Conservation (phyloP, 2,113 vertebrate species). For the Thoracochromis brauschi region DNA sequence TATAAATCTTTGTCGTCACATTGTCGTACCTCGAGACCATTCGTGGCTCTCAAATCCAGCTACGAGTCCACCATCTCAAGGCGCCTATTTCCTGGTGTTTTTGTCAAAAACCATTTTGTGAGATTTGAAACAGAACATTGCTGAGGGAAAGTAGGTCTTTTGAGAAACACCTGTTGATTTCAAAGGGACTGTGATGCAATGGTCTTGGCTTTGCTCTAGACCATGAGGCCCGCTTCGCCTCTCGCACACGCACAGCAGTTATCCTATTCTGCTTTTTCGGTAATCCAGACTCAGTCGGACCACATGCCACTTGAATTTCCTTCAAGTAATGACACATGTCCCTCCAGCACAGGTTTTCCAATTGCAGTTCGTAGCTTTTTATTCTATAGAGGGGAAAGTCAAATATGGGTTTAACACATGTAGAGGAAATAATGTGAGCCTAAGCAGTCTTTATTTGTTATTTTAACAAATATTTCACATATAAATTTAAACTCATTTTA, state of each 20-base stretch:
- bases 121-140: constrained; percentile 45
- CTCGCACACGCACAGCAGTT: constrained; percentile 29
- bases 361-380: neutral
- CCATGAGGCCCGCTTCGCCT: constrained; percentile 31
- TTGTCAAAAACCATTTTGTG: constrained; percentile 20
- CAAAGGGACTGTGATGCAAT: constrained; percentile 57
- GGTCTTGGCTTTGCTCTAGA: constrained; percentile 33
- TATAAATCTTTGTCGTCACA: neutral
- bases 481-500: neutral
- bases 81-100: neutral
- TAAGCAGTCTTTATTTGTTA: neutral
- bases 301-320: constrained; percentile 27
- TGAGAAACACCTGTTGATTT: constrained; percentile 65
- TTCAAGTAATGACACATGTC: constrained; percentile 38
- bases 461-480: neutral
- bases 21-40: neutral
- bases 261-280: constrained; percentile 31
- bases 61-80: neutral
- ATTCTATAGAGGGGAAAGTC: neutral
- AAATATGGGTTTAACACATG: neutral
- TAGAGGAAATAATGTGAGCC: neutral
- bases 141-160: constrained; percentile 37
- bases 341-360: constrained; percentile 3
- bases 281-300: neutral
- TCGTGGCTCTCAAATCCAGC: neutral